Evolutionary conservation across 2,888 invertebrate genomes (phyloP).

Genomic region (Entomobrya proxima): DNA sequence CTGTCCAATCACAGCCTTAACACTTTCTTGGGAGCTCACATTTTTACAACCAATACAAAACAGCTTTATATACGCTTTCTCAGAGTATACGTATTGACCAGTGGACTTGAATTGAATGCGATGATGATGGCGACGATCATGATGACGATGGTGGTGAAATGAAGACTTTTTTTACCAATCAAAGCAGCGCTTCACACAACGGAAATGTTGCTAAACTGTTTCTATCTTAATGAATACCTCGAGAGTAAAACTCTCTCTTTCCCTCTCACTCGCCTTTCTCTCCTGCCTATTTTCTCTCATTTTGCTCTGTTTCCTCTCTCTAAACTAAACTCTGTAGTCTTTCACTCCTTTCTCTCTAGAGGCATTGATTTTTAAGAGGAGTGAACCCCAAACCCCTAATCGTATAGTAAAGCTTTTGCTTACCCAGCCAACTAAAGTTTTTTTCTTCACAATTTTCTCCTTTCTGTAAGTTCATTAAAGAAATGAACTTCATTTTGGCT

Average conservation of each 20-base stretch:
- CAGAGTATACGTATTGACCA: slow-evolving; percentile 8
- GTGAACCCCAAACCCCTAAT: slow-evolving; percentile 48
- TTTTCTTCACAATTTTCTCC: slow-evolving; percentile 24
- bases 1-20: slow-evolving; percentile 63
- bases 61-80: slow-evolving; percentile 49
- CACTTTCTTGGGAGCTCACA: slow-evolving; percentile 56
- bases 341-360: slow-evolving; percentile 19
- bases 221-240: slow-evolving; percentile 65
- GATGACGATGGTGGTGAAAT: slow-evolving; percentile 38
- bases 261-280: slow-evolving; percentile 32
- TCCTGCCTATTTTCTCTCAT: slow-evolving; percentile 14
- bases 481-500: slow-evolving; percentile 50
- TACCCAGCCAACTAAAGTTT: slow-evolving; percentile 14
- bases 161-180: slow-evolving; percentile 57
- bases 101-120: slow-evolving; percentile 53
- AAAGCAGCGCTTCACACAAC: slow-evolving; percentile 57
- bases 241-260: slow-evolving; percentile 46
- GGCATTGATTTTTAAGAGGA: slow-evolving; percentile 41
- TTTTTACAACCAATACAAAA: slow-evolving; percentile 62
- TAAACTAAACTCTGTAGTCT: not conserved
- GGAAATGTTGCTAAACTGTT: slow-evolving; percentile 64
- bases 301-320: not conserved
- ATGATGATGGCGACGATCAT: not conserved
- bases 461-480: slow-evolving; percentile 63
- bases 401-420: slow-evolving; percentile 4